These are phyloP conservation scores for Oreochromis niloticus DNA, from an alignment of 2,113 vertebrate species.

Conservation along the genomic window DNA sequence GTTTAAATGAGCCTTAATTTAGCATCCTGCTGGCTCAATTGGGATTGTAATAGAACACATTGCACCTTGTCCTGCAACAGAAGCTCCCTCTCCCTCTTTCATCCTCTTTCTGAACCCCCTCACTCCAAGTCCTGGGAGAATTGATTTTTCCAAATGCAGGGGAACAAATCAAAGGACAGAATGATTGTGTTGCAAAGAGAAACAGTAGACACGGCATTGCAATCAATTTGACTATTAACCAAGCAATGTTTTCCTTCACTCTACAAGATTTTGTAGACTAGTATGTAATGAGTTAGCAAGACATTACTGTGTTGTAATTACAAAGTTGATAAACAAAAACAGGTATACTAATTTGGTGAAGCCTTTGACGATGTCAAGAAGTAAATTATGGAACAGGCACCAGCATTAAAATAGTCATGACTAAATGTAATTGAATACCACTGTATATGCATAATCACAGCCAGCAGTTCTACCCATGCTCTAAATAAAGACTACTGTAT, in stretches of 20 bases:
- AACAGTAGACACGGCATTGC: constrained; percentile 43
- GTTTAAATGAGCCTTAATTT: constrained; percentile 67
- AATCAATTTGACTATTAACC: constrained; percentile 68
- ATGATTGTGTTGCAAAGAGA: constrained; percentile 56
- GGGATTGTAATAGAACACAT: constrained; percentile 63
- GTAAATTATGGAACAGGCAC: constrained; percentile 13
- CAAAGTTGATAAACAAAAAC: constrained; percentile 47
- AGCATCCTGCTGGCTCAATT: constrained; percentile 57
- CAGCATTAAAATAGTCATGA: constrained; percentile 18
- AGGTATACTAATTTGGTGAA: constrained; percentile 20
- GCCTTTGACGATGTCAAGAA: constrained; percentile 41
- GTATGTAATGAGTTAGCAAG: constrained; percentile 46
- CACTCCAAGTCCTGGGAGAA: constrained; percentile 38
- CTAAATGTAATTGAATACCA: constrained; percentile 34
- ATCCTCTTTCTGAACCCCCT: not conserved
- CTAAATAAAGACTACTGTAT: constrained; percentile 20
- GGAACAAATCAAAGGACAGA: constrained; percentile 65
- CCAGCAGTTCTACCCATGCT: not conserved
- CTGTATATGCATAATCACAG: constrained; percentile 19
- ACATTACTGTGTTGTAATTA: constrained; percentile 35
- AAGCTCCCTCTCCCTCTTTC: constrained; percentile 15
- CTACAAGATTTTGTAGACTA: constrained; percentile 22
- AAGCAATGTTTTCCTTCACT: constrained; percentile 46
- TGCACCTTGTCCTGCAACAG: constrained; percentile 59
- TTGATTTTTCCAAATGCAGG: constrained; percentile 66